A percentile compares a stretch with the other conserved stretches of the same genome.
Evolutionary conservation across 2,113 vertebrate species (phyloP).

Genomic region (Formicarius rufipectus): DNA sequence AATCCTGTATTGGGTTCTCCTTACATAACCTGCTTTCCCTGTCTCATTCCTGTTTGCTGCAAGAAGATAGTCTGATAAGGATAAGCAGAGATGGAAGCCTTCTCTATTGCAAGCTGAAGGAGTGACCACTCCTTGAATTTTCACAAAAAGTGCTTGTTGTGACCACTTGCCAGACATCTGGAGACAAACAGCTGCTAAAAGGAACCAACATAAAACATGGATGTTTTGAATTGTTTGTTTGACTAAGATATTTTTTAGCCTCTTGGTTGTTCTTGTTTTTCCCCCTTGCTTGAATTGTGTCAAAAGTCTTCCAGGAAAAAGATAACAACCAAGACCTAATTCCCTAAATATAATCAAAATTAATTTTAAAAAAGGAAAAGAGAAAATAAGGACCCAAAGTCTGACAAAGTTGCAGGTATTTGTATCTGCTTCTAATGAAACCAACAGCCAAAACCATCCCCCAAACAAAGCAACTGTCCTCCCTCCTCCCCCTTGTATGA

Average conservation of each 20-base stretch:
- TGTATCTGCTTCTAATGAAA: neutral
- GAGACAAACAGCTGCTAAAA: neutral
- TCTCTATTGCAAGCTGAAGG: neutral
- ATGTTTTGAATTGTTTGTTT: neutral
- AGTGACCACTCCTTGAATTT: neutral
- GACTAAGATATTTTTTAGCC: neutral
- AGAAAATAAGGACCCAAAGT: neutral
- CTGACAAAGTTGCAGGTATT: neutral
- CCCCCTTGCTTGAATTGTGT: neutral
- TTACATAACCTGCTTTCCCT: neutral
- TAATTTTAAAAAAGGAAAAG: no score
- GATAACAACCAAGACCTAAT: neutral
- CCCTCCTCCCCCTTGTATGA: neutral
- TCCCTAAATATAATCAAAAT: neutral
- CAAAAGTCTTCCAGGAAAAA: neutral
- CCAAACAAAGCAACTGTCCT: neutral
- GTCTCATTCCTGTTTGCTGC: neutral
- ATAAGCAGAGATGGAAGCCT: neutral
- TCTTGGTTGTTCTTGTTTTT: neutral
- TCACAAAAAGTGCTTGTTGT: neutral
- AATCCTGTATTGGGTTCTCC: neutral
- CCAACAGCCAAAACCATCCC: neutral
- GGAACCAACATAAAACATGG: neutral
- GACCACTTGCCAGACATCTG: conserved; percentile 2
- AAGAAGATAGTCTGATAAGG: neutral